Percentiles rank a stretch among this genome's conserved stretches.
phyloP scores from a whole-genome alignment of 1,140 invertebrate species.

The Hypsibius dujardini region DNA sequence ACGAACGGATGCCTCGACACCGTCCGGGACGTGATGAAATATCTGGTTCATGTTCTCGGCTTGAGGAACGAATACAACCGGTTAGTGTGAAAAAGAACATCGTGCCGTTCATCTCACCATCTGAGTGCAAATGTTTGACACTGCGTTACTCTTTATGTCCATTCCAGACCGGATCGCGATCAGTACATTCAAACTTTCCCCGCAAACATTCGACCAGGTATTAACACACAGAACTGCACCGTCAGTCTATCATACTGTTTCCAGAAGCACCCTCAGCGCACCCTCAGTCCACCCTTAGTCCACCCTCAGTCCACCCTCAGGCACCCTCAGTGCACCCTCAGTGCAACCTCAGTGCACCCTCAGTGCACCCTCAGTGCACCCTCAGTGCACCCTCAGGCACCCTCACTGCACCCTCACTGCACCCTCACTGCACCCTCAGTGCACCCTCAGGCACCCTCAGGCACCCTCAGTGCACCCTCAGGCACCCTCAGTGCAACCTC shows the following conservation, averaged over 20 bases:
- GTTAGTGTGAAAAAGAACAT: neutral
- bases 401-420: no score
- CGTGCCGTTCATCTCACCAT: neutral
- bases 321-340: no score
- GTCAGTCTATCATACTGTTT: neutral
- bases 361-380: no score
- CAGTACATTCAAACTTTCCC: neutral
- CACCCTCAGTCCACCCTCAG: no score
- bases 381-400: no score
- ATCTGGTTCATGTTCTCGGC: neutral
- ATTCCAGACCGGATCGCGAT: neutral
- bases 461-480: no score
- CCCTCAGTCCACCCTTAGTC: no score
- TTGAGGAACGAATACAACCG: neutral
- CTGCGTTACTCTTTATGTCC: neutral
- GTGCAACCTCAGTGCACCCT: no score
- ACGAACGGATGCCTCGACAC: neutral
- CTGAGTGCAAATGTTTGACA: neutral
- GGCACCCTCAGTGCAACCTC: no score
- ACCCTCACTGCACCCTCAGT: no score
- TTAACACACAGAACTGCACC: neutral
- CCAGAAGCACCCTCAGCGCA: no score
- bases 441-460: no score
- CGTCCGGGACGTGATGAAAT: slow-evolving; percentile 1
- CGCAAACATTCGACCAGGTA: neutral